These are phyloP conservation scores for Trypoxylon attenuatum DNA, from an alignment of 2,888 invertebrate species.

Conservation along the genomic window DNA sequence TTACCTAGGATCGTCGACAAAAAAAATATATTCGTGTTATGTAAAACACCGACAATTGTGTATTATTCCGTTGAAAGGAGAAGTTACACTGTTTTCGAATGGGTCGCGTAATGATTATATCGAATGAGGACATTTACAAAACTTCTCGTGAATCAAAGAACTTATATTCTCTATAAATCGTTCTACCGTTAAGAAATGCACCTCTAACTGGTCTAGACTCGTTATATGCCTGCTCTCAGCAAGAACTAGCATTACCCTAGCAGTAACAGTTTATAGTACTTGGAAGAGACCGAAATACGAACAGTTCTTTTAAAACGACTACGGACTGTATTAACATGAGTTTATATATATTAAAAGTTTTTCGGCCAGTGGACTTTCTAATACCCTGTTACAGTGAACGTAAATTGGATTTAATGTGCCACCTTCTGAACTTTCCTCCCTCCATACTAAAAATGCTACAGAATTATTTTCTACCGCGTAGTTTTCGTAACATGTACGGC, in stretches of 20 bases:
- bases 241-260: too few species aligned
- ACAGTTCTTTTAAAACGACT: conserved; percentile 28
- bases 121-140: conserved; percentile 22
- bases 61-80: conserved; percentile 7
- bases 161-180: conserved; percentile 19
- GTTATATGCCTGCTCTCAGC: conserved; percentile 25
- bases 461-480: conserved; percentile 45
- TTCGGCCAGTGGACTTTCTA: conserved; percentile 41
- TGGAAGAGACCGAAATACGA: conserved; percentile 20
- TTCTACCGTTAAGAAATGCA: conserved; percentile 17
- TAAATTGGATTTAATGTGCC: conserved; percentile 38
- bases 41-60: conserved; percentile 35
- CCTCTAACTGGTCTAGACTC: conserved; percentile 23
- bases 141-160: conserved; percentile 19
- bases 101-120: conserved; percentile 17
- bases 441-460: conserved; percentile 42
- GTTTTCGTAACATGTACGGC: conserved; percentile 46
- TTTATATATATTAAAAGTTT: conserved; percentile 31
- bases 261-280: too few species aligned
- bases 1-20: conserved; percentile 20
- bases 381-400: conserved; percentile 40
- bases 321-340: conserved; percentile 39
- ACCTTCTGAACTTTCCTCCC: conserved; percentile 48
- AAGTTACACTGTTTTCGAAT: conserved; percentile 10
- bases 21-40: conserved; percentile 23